These are phyloP conservation scores for Artibeus jamaicensis DNA, from an alignment of 2,797 vertebrate genomes.

Conservation along the genomic window DNA sequence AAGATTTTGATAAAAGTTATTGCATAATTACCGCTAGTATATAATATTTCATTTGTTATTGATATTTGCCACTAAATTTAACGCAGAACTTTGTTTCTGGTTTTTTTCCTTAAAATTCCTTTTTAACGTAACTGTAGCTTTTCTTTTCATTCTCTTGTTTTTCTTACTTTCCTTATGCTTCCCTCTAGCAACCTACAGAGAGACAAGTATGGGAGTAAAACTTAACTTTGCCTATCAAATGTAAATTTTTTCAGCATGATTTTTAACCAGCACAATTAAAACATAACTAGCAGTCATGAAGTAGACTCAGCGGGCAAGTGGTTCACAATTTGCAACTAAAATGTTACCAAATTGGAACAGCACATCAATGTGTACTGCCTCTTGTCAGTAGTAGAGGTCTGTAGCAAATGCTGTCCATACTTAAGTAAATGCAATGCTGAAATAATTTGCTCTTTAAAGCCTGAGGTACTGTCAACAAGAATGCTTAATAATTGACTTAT, in stretches of 20 bases:
- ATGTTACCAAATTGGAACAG: conserved; percentile 82
- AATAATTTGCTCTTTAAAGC: conserved; percentile 87
- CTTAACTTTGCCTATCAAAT: conserved; percentile 99
- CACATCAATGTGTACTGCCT: conserved; percentile 77
- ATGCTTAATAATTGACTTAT: conserved; percentile 82
- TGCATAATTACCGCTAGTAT: conserved; percentile 69
- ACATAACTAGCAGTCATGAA: conserved; percentile 95
- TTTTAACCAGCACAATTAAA: conserved; percentile 96
- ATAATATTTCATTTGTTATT: conserved; percentile 64
- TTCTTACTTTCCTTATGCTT: conserved; percentile 95
- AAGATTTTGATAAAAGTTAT: conserved; percentile 71
- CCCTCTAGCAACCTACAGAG: conserved; percentile 99
- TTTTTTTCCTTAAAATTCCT: conserved; percentile 76
- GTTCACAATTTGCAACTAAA: conserved; percentile 92
- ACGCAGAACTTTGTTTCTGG: conserved; percentile 77
- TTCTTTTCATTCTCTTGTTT: conserved; percentile 92
- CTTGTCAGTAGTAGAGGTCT: conserved; percentile 82
- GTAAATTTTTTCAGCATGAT: conserved; percentile 99
- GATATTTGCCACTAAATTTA: conserved; percentile 74
- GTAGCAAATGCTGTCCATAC: conserved; percentile 83
- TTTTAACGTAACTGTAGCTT: conserved; percentile 86
- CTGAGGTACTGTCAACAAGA: conserved; percentile 81
- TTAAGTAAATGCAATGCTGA: conserved; percentile 84
- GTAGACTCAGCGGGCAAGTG: conserved; percentile 97
- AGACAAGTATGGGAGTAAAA: conserved; percentile 99